Conservation (phyloP, 2,797 vertebrate species). For the Natrix natrix region DNA sequence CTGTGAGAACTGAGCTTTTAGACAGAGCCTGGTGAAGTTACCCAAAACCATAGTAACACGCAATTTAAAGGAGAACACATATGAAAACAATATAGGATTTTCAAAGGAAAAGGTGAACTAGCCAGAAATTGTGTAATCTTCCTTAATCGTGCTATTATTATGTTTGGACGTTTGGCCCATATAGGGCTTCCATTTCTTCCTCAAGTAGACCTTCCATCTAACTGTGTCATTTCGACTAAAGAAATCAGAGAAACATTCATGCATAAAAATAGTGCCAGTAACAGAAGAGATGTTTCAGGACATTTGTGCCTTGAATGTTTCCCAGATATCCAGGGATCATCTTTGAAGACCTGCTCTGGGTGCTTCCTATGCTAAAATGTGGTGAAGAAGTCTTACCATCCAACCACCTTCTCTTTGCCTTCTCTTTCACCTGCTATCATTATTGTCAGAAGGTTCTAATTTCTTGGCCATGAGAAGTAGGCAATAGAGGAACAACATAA, state of each 20-base stretch:
- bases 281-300: neutral
- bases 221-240: neutral
- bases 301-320: neutral
- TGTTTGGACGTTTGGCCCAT: neutral
- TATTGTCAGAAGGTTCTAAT: neutral
- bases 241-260: neutral
- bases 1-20: neutral
- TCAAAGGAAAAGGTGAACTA: neutral
- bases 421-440: neutral
- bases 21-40: neutral
- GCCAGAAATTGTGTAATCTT: neutral
- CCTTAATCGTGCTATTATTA: neutral
- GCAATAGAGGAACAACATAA: neutral
- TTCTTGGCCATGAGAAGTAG: neutral
- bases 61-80: neutral
- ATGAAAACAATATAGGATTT: neutral
- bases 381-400: neutral
- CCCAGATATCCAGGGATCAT: neutral
- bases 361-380: neutral
- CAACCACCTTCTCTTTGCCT: neutral
- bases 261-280: neutral
- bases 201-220: neutral
- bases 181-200: neutral
- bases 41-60: no score
- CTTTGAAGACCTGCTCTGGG: neutral